Conservation (phyloP, 1,140 invertebrate genomes). For the Lasioglossum albipes region DNA sequence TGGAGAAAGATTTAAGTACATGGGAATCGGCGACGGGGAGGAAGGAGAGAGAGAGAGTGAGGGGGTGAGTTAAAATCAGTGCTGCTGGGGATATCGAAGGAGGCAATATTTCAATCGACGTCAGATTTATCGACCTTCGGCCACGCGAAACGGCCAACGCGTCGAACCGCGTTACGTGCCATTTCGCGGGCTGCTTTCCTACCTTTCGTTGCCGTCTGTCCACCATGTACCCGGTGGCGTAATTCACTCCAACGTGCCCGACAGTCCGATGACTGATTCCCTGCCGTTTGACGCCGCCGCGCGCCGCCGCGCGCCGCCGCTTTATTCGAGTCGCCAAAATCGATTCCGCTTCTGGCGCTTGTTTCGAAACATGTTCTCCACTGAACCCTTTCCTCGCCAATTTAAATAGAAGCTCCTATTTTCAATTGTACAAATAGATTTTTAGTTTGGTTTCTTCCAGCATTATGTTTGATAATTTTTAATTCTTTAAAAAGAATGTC, state of each 20-base stretch:
- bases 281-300: too few relatives aligned
- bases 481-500: too few relatives aligned
- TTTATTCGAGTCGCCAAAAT: too few relatives aligned
- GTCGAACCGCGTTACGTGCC: conserved; percentile 56
- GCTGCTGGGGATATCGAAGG: conserved; percentile 63
- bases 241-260: neutral
- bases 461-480: too few relatives aligned
- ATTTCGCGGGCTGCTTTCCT: conserved; percentile 52
- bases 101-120: conserved; percentile 66
- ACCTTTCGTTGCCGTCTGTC: conserved; percentile 18
- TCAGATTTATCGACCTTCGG: conserved; percentile 63
- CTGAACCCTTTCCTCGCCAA: too few relatives aligned
- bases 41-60: too few relatives aligned
- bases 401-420: too few relatives aligned
- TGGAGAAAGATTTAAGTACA: conserved; percentile 18
- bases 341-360: too few relatives aligned
- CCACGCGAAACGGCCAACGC: conserved; percentile 61
- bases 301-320: too few relatives aligned
- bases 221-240: neutral
- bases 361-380: too few relatives aligned
- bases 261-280: neutral
- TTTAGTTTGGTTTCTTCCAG: too few relatives aligned
- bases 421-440: too few relatives aligned
- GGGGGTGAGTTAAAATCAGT: conserved; percentile 47
- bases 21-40: neutral